A percentile compares a stretch with the other conserved stretches of the same genome.
phyloP scores from a whole-genome alignment of 2,113 vertebrate species.

The Entelurus aequoreus region DNA sequence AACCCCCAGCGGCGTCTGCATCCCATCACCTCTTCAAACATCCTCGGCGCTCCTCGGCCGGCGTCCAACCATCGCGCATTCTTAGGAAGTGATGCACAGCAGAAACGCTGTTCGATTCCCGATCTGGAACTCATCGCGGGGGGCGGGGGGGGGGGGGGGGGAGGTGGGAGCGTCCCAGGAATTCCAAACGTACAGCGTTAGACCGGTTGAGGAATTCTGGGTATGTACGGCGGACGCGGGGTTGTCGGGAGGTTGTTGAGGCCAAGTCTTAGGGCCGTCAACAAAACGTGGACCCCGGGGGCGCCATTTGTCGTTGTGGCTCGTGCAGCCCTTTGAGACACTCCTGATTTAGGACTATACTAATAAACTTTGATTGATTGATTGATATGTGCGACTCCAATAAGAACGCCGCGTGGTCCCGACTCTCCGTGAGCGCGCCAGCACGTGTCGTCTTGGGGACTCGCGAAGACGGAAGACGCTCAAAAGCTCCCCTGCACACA shows the following conservation, averaged over 20 bases:
- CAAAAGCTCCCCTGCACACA: too few species aligned
- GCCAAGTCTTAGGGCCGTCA: slow-evolving; percentile 25
- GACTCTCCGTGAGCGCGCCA: too few species aligned
- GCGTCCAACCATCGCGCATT: slow-evolving; percentile 43
- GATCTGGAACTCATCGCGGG: slow-evolving; percentile 73
- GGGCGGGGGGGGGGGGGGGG: slow-evolving; percentile 28
- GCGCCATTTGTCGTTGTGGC: slow-evolving; percentile 16
- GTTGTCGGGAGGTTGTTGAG: slow-evolving; percentile 21
- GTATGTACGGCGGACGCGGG: slow-evolving; percentile 31
- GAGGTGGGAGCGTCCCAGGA: slow-evolving; percentile 20
- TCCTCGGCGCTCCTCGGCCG: slow-evolving; percentile 58
- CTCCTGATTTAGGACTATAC: too few species aligned
- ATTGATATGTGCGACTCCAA: too few species aligned
- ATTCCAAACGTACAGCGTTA: slow-evolving; percentile 45
- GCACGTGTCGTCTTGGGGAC: too few species aligned
- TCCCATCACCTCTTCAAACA: slow-evolving; percentile 71
- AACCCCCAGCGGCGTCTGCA: slow-evolving; percentile 68
- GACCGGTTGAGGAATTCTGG: slow-evolving; percentile 43
- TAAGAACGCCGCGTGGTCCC: too few species aligned
- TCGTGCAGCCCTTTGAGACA: too few species aligned
- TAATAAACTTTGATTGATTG: too few species aligned
- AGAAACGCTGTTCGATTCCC: slow-evolving; percentile 71
- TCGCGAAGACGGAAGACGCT: too few species aligned
- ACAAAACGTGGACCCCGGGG: too few species aligned
- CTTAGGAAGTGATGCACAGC: slow-evolving; percentile 68